Percentiles rank a stretch among this genome's conserved stretches.
Conservation (phyloP, 2,888 invertebrate genomes). For the Lepeophtheirus nordmannii region DNA sequence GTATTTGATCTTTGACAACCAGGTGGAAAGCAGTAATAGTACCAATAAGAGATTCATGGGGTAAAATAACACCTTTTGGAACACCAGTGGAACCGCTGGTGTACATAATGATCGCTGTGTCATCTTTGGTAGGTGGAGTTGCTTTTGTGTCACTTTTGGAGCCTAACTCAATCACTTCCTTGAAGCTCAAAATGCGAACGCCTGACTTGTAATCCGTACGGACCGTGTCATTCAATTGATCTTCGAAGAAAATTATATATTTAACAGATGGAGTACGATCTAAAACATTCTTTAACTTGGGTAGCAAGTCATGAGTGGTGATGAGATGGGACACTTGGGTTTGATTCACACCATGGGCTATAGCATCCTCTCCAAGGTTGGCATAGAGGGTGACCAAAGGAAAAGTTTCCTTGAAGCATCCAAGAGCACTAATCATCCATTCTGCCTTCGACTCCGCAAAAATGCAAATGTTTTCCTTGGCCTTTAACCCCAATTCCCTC, state of each 20-base stretch:
- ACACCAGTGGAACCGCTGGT: conserved; percentile 93
- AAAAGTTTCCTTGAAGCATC: conserved; percentile 83
- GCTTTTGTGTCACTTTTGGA: background rate
- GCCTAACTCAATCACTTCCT: conserved; percentile 49
- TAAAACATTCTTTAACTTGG: conserved; percentile 69
- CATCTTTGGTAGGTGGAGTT: conserved; percentile 33
- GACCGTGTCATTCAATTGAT: conserved; percentile 17
- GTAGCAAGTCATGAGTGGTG: conserved; percentile 76
- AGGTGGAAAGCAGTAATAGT: conserved; percentile 23
- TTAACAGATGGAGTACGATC: conserved; percentile 6
- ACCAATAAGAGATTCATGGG: conserved; percentile 59
- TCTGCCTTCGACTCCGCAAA: conserved; percentile 96
- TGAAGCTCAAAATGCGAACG: conserved; percentile 56
- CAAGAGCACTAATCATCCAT: conserved; percentile 93
- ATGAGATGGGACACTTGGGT: conserved; percentile 59
- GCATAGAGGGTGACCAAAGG: conserved; percentile 92
- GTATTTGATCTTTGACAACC: conserved; percentile 26
- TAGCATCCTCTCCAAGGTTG: conserved; percentile 88
- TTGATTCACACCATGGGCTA: conserved; percentile 90
- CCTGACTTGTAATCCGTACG: conserved; percentile 52
- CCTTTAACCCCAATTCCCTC: conserved; percentile 55
- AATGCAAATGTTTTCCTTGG: conserved; percentile 63
- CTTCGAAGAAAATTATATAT: conserved; percentile 10
- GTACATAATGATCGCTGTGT: conserved; percentile 94
- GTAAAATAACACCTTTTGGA: conserved; percentile 73